These are phyloP conservation scores for Scomber japonicus DNA, from an alignment of 2,113 vertebrate species.

Conservation along the genomic window DNA sequence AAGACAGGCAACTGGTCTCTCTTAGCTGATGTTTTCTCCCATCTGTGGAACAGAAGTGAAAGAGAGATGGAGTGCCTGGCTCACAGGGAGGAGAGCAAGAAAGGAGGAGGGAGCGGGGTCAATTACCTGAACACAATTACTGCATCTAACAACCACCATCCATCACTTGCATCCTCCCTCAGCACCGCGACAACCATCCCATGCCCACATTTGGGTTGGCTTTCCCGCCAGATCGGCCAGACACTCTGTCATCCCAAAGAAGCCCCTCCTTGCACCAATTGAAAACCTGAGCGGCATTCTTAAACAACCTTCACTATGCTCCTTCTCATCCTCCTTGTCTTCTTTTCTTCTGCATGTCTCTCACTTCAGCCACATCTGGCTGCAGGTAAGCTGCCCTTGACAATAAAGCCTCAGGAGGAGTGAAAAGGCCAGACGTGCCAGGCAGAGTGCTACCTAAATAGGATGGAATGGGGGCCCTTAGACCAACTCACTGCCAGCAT, in stretches of 20 bases:
- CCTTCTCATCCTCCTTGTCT: constrained; percentile 42
- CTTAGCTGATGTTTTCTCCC: constrained; percentile 69
- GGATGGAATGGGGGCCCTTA: constrained; percentile 52
- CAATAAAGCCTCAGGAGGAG: constrained; percentile 53
- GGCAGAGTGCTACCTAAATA: constrained; percentile 60
- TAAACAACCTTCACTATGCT: constrained; percentile 61
- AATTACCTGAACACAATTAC: constrained; percentile 88
- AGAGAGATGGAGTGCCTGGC: constrained; percentile 74
- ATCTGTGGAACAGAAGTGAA: constrained; percentile 64
- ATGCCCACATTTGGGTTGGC: constrained; percentile 73
- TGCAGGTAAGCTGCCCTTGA: constrained; percentile 63
- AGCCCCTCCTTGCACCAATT: constrained; percentile 68
- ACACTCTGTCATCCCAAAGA: constrained; percentile 81
- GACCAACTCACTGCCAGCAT: constrained; percentile 52
- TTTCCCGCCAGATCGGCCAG: constrained; percentile 79
- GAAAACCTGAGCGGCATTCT: constrained; percentile 83
- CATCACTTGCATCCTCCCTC: constrained; percentile 80
- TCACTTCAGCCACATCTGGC: constrained; percentile 51
- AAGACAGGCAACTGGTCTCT: constrained; percentile 19
- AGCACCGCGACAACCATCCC: constrained; percentile 67
- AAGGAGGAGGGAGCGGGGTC: constrained; percentile 68
- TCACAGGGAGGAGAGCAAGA: constrained; percentile 52
- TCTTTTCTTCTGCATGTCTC: constrained; percentile 44
- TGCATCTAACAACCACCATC: constrained; percentile 83
- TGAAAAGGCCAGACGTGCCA: constrained; percentile 65